phyloP scores from a whole-genome alignment of 1,140 invertebrate species.

The Lethrus apterus region DNA sequence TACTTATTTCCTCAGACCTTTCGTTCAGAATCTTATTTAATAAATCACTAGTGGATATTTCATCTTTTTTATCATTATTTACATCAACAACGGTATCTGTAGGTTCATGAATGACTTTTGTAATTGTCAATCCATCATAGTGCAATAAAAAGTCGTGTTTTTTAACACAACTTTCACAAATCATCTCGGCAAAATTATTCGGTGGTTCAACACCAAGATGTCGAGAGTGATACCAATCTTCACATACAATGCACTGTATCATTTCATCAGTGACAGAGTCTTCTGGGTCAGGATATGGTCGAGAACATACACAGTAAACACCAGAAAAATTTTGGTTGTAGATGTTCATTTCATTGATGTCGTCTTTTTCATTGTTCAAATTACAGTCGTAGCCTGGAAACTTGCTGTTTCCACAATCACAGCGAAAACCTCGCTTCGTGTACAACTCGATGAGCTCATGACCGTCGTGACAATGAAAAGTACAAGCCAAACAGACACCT shows the following conservation, averaged over 20 bases:
- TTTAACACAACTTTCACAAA: conserved; percentile 66
- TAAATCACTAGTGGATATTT: not conserved
- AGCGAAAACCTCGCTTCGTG: conserved; percentile 93
- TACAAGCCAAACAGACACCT: conserved; percentile 91
- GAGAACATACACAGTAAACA: conserved; percentile 85
- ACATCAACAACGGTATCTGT: conserved; percentile 17
- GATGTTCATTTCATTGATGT: conserved; percentile 65
- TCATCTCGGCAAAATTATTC: conserved; percentile 61
- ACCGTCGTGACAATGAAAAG: conserved; percentile 89
- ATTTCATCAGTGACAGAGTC: conserved; percentile 77
- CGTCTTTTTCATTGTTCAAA: conserved; percentile 61
- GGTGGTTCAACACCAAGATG: conserved; percentile 60
- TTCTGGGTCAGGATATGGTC: conserved; percentile 92
- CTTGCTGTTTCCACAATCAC: conserved; percentile 93
- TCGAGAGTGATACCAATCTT: conserved; percentile 94
- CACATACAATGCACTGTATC: conserved; percentile 95
- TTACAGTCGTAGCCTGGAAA: conserved; percentile 67
- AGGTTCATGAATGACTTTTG: conserved; percentile 7
- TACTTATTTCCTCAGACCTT: conserved; percentile 3
- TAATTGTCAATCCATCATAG: conserved; percentile 50
- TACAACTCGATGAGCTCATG: conserved; percentile 96
- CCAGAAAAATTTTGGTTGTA: conserved; percentile 91
- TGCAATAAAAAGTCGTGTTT: conserved; percentile 66
- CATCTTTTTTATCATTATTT: conserved; percentile 3
- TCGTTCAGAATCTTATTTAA: conserved; percentile 2